Evolutionary conservation across 2,797 vertebrate genomes (phyloP), one percentile per base, ranked within the genome.

Genomic region (Simalia tracyae): DNA sequence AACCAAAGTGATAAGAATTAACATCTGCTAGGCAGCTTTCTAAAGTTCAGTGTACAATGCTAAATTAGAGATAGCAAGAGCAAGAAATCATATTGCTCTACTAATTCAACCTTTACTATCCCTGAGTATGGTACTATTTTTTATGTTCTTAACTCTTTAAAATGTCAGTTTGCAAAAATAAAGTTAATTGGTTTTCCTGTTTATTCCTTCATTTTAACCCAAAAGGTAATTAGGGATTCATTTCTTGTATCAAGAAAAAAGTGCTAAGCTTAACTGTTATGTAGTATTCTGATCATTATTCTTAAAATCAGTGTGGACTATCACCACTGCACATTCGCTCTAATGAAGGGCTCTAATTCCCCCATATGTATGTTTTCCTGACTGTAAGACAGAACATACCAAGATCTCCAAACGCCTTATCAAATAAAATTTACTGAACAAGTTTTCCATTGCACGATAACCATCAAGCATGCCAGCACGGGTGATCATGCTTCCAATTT

Each of bases 1-100:
- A 95, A 95, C 95, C 95, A 96, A 96, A 94, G 95, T 94, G 94
- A 92, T 95, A 95, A 87, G 91, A 92, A 92, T 93, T 94, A 95
- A 1, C 68, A 93, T 95, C 14, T 0, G 68, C 93, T 90, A 94
- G 26, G 95, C 93, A 95, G 95, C 93, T 86, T 92, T 94, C 94
- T 95, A 95, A 31, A 91, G 91, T 90, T 92, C 90, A 96, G 92
- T 91, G 93, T 92, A 96, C 95, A 90, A 61, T 63, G 95, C 94
- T 95, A 95, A 60, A 36, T 50, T 60, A 96, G 90, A 94, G 94
- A 94, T 1, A 2, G 50, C 93, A 94, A 86, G 46, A 90, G 11
- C 46, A 90, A 87, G 24, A 56, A 89, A 64, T 10, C 3, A 36
- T 17, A 87, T 11, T 86, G 59, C 63, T 89, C 31, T 68, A 8